Base-by-base conservation (phyloP, 1,140 invertebrate genomes). In the Parapsyche elsis region DNA sequence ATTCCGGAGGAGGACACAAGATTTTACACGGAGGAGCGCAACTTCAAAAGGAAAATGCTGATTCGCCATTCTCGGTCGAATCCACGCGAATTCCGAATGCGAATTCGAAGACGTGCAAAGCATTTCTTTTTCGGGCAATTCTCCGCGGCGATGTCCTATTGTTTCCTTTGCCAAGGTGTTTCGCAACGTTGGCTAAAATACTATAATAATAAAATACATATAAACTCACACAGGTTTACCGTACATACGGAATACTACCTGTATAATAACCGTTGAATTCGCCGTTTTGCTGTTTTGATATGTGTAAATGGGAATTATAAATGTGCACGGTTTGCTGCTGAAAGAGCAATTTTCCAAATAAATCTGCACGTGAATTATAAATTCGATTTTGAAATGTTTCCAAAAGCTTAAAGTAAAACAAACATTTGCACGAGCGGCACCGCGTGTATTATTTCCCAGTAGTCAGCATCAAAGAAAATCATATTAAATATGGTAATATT, bases 21-120 rank as follows among this genome's bases (percentile, higher is more conserved):
- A 71, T n/a, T 45, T 71, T 38, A 46, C 71, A 24, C 45, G 45
- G 71, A 73, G 23, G 45, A 38, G 30, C 30, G 30, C 30, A 73
- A 49, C 71, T 73, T 73, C 71, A 73, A 73, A 73, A 73, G 53
- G 71, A 73, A 67, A 67, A 67, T 38, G 71, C 71, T 73, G 71
- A 73, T 49, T 45, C 38, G 45, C 21, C 71, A 38, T 38, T 73
- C 71, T 26, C n/a, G 19, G 71, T 46, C 38, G 19, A 19, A 38
- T 71, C 67, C 19, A n/a, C 21, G 71, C 5, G 71, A 67, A 67
- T 67, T 67, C 24, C 21, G 64, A 67, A 67, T 67, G 64, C n/a
- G 64, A 67, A 67, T 67, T 21, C 21, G 24, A 19, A 67, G 19
- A 67, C 64, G 64, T 67, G 64, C 24, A 19, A 24, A 67, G 64